Conservation (phyloP, 1,140 invertebrate genomes). For the Drosophila busckii region DNA sequence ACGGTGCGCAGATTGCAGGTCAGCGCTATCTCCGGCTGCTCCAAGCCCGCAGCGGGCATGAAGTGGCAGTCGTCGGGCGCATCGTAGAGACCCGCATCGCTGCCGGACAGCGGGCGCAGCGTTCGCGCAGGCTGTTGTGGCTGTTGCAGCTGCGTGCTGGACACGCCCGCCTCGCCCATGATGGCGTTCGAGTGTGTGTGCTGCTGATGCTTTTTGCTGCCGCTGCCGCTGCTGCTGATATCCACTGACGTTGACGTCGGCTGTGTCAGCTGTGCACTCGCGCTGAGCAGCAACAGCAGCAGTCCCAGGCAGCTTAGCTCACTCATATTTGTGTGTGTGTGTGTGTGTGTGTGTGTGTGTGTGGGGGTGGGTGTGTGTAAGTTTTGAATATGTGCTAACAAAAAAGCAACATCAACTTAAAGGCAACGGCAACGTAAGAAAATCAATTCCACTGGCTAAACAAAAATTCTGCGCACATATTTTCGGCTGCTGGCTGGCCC, state of each 20-base stretch:
- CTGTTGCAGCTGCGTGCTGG: conserved; percentile 56
- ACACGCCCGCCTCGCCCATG: conserved; percentile 72
- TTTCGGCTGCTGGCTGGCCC: conserved; percentile 41
- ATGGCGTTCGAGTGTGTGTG: conserved; percentile 69
- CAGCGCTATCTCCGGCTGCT: conserved; percentile 85
- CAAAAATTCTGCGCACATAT: conserved; percentile 60
- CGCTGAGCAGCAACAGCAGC: conserved; percentile 9
- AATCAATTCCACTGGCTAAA: conserved; percentile 58
- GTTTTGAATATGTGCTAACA: neutral
- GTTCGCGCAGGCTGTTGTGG: conserved; percentile 48
- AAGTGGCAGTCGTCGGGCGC: conserved; percentile 88
- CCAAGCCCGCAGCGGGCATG: conserved; percentile 49
- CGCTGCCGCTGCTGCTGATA: conserved; percentile 15
- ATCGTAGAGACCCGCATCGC: conserved; percentile 81
- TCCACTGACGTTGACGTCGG: neutral
- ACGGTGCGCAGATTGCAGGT: conserved; percentile 88
- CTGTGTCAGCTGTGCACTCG: neutral
- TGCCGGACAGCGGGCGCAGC: conserved; percentile 40
- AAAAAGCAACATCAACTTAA: conserved; percentile 8
- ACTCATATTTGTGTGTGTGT: conserved; percentile 1
- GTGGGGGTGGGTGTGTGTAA: neutral
- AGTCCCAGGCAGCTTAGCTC: conserved; percentile 22
- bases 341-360: conserved; percentile 3
- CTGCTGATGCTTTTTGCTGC: conserved; percentile 46
- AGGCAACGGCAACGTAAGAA: conserved; percentile 49